A percentile compares a stretch with the other conserved stretches of the same genome.
phyloP scores from a whole-genome alignment of 1,140 invertebrate species.

The Cardiocondyla obscurior region DNA sequence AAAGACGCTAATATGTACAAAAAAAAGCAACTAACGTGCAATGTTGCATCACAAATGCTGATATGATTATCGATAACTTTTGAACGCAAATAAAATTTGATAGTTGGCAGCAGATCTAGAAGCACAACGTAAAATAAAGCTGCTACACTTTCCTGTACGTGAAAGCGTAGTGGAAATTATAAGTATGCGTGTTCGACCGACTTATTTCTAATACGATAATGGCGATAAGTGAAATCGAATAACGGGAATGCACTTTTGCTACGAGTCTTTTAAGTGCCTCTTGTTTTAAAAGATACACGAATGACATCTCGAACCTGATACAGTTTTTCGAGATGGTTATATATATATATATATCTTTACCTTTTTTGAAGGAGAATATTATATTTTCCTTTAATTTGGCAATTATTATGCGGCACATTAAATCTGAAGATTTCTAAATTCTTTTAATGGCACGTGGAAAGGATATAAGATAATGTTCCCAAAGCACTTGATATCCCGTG shows the following conservation, averaged over 20 bases:
- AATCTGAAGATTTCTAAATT: neutral
- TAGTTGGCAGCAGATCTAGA: neutral
- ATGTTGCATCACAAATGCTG: neutral
- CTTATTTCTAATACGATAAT: neutral
- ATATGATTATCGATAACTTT: slow-evolving; percentile 11
- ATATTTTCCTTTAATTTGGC: neutral
- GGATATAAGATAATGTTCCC: neutral
- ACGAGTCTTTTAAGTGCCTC: neutral
- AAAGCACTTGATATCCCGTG: neutral
- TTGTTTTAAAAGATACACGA: neutral
- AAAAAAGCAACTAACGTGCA: neutral
- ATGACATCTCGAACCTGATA: neutral
- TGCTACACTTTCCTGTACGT: slow-evolving; percentile 1
- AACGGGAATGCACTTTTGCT: neutral
- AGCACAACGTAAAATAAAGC: neutral
- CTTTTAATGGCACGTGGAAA: neutral
- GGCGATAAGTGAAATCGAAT: slow-evolving; percentile 13
- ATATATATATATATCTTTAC: neutral
- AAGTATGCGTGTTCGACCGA: neutral
- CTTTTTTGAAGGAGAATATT: neutral
- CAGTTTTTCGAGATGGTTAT: neutral
- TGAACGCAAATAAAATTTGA: neutral
- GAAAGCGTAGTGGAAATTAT: slow-evolving; percentile 22
- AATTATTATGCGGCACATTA: neutral
- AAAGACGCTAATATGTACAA: neutral